Conservation (phyloP, 2,888 invertebrate species). For the Elaeidobius kamerunicus region DNA sequence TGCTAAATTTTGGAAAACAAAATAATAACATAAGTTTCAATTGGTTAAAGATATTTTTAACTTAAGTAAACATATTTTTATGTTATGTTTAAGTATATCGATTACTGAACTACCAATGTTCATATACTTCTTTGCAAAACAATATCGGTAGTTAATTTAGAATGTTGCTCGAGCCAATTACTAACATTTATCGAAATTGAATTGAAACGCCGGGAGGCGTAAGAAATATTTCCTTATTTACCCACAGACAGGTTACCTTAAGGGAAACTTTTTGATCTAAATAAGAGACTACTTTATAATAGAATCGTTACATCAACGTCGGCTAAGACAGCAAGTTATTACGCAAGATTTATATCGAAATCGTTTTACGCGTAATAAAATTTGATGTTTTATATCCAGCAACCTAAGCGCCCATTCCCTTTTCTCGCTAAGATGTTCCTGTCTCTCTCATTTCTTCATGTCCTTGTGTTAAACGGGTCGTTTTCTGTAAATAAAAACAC, state of each 20-base stretch:
- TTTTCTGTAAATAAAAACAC: slow-evolving; percentile 11
- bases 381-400: slow-evolving; percentile 17
- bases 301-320: not conserved
- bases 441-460: slow-evolving; percentile 10
- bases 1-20: not conserved
- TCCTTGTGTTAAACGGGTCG: slow-evolving; percentile 7
- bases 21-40: too few species aligned
- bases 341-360: not conserved
- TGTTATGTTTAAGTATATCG: too few species aligned
- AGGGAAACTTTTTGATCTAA: not conserved
- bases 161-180: not conserved
- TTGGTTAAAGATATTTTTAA: too few species aligned
- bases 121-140: too few species aligned
- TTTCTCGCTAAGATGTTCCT: slow-evolving; percentile 14
- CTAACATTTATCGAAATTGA: not conserved
- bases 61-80: too few species aligned
- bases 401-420: slow-evolving; percentile 10
- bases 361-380: slow-evolving; percentile 14
- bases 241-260: too few species aligned
- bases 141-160: too few species aligned
- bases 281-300: not conserved
- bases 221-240: not conserved
- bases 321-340: slow-evolving; percentile 6
- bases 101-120: too few species aligned
- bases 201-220: not conserved